Evolutionary conservation across 92 coral and sea anemone species (phyloP).

Genomic region (Epizoanthus stellaris): DNA sequence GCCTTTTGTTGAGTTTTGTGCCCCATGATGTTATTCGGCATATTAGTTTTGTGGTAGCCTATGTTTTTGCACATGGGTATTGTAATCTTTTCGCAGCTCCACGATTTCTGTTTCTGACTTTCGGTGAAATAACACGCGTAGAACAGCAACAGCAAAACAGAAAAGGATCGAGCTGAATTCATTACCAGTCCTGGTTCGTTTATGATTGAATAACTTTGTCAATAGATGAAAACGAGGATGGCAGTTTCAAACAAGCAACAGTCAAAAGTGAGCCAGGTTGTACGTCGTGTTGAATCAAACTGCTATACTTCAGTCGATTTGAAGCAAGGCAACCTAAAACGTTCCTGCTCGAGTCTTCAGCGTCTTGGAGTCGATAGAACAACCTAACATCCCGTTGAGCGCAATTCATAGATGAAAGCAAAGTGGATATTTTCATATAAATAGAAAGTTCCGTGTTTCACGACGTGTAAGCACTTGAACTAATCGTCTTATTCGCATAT

Average conservation of each 20-base stretch:
- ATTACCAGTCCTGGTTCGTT: slow-evolving; percentile 7
- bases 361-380: not conserved
- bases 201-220: slow-evolving; percentile 17
- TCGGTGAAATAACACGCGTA: slow-evolving; percentile 47
- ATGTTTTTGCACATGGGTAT: not conserved
- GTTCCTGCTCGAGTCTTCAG: not conserved
- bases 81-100: slow-evolving; percentile 81
- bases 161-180: slow-evolving; percentile 32
- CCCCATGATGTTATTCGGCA: slow-evolving; percentile 84
- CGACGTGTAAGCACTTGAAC: slow-evolving; percentile 56
- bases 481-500: slow-evolving; percentile 75
- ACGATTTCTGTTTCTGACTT: slow-evolving; percentile 50
- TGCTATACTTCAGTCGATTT: too few species aligned
- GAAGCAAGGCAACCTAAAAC: not conserved
- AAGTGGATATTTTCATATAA: slow-evolving; percentile 69
- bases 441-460: slow-evolving; percentile 72
- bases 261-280: too few species aligned
- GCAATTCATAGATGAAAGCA: slow-evolving; percentile 69
- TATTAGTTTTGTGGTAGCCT: slow-evolving; percentile 88
- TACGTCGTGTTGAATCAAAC: too few species aligned
- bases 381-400: slow-evolving; percentile 22
- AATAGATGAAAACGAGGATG: slow-evolving; percentile 32
- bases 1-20: slow-evolving; percentile 84
- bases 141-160: slow-evolving; percentile 30
- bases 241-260: slow-evolving; percentile 9